A percentile compares a stretch with the other conserved stretches of the same genome.
These are phyloP conservation scores for Semicossyphus pulcher DNA, from an alignment of 2,113 vertebrate species.

Conservation along the genomic window DNA sequence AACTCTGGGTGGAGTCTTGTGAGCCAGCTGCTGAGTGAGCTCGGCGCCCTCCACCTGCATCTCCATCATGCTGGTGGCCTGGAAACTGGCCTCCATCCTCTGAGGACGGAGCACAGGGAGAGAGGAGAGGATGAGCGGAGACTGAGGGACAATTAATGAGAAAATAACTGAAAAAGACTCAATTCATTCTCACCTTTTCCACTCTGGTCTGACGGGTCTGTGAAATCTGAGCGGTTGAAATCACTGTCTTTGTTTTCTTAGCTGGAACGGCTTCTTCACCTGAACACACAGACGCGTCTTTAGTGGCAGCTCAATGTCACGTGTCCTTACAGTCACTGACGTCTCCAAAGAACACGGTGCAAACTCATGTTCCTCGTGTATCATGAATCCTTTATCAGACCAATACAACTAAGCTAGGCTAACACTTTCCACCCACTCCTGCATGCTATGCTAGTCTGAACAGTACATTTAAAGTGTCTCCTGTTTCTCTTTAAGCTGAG, in stretches of 20 bases:
- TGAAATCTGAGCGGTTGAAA: constrained; percentile 92
- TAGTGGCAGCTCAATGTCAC: too few relatives aligned
- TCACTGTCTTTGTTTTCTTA: constrained; percentile 97
- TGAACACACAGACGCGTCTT: constrained; percentile 64
- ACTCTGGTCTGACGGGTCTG: constrained; percentile 90
- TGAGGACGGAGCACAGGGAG: constrained; percentile 56
- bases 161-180: neutral
- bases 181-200: constrained; percentile 86
- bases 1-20: constrained; percentile 94
- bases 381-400: too few relatives aligned
- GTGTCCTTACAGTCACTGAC: neutral
- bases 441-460: too few relatives aligned
- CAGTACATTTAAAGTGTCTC: too few relatives aligned
- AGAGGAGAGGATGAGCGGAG: neutral
- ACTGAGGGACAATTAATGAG: neutral
- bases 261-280: constrained; percentile 94
- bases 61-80: constrained; percentile 89
- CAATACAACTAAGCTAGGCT: too few relatives aligned
- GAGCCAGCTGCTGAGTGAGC: constrained; percentile 86
- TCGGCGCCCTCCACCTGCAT: constrained; percentile 86
- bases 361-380: too few relatives aligned
- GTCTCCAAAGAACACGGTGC: neutral
- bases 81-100: constrained; percentile 92
- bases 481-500: too few relatives aligned
- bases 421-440: too few relatives aligned